Evolutionary conservation across 2,113 vertebrate genomes (phyloP).

Genomic region (Salvelinus sp.): DNA sequence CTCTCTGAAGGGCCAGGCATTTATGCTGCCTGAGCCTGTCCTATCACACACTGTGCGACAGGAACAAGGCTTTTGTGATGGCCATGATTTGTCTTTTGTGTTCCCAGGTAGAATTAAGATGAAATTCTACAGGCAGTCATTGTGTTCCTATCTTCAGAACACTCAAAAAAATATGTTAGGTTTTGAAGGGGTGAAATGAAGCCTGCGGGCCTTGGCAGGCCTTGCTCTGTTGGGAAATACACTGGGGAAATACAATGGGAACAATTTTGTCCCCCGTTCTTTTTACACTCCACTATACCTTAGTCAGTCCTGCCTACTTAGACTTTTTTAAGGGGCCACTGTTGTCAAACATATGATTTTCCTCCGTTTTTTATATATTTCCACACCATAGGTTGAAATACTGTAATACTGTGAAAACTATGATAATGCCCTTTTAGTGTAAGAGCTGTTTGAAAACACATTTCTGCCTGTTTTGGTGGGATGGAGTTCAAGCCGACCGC

Average conservation of each 20-base stretch:
- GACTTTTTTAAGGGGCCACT: constrained; percentile 47
- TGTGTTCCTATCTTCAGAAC: constrained; percentile 74
- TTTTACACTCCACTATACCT: constrained; percentile 72
- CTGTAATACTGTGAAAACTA: no score
- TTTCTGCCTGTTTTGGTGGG: no score
- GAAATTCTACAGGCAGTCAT: constrained; percentile 74
- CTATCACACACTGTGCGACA: constrained; percentile 65
- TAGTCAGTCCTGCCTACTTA: constrained; percentile 68
- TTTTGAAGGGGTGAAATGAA: constrained; percentile 75
- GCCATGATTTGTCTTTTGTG: constrained; percentile 78
- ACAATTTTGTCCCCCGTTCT: constrained; percentile 75
- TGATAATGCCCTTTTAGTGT: no score
- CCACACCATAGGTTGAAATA: no score
- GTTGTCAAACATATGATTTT: no score
- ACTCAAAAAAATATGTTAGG: constrained; percentile 71
- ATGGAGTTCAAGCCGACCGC: no score
- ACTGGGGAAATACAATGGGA: constrained; percentile 72
- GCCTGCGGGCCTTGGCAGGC: constrained; percentile 67
- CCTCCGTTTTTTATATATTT: no score
- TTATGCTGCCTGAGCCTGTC: constrained; percentile 58
- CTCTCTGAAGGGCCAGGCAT: constrained; percentile 59
- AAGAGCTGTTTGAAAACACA: no score
- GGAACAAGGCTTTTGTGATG: constrained; percentile 72
- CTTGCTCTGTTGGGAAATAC: constrained; percentile 73
- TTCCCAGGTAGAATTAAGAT: constrained; percentile 79